phyloP scores from a whole-genome alignment of 92 coral and sea anemone genomes.

The Meandrina meandrites region DNA sequence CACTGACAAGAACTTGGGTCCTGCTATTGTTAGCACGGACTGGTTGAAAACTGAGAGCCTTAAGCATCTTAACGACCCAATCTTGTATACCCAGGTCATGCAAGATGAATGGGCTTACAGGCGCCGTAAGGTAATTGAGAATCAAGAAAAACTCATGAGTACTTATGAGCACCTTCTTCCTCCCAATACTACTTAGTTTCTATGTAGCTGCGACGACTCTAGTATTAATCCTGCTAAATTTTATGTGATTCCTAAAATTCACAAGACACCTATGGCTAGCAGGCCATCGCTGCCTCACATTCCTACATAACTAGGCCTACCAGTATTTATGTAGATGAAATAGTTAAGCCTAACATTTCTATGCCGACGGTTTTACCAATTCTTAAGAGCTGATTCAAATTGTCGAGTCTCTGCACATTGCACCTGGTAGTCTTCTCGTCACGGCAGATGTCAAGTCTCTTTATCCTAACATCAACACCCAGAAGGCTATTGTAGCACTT shows the following conservation, averaged over 20 bases:
- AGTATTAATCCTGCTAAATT: background rate
- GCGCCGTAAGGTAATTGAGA: background rate
- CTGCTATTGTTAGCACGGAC: background rate
- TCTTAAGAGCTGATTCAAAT: constrained; percentile 43
- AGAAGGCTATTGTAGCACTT: constrained; percentile 45
- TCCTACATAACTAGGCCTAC: constrained; percentile 44
- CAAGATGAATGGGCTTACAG: background rate
- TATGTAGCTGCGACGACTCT: background rate
- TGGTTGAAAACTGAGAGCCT: background rate
- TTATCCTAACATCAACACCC: constrained; percentile 46
- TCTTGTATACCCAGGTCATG: background rate
- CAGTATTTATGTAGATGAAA: constrained; percentile 41
- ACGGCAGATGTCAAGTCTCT: constrained; percentile 63
- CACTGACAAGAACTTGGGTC: background rate
- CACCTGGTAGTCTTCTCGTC: constrained; percentile 43
- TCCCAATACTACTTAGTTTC: background rate
- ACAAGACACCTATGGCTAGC: background rate
- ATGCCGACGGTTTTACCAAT: constrained; percentile 48
- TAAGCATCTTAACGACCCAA: background rate
- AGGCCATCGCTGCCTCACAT: constrained; percentile 49
- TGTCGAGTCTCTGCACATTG: constrained; percentile 28
- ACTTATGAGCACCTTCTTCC: background rate
- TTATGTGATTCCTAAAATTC: background rate
- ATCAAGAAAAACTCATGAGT: background rate
- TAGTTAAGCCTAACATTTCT: constrained; percentile 19